Conservation (phyloP, 1,140 invertebrate species). For the Caenorhabditis elegans region WBcel235 BX284604.4:2499001-2499500, state of each 20-base stretch:
- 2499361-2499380: not conserved
- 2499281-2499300: conserved; percentile 28
- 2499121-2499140: no score
- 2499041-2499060: no score
- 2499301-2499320: conserved; percentile 34
- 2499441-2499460: no score
- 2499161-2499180: not conserved
- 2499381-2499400: not conserved
- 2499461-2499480: not conserved
- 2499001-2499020: no score
- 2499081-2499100: no score
- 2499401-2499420: no score
- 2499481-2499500: no score
- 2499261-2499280: conserved; percentile 31
- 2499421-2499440: no score
- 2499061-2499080: no score
- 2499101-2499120: no score
- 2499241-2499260: conserved; percentile 34
- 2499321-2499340: conserved; percentile 26
- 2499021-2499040: no score
- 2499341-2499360: not conserved
- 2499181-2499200: conserved; percentile 37
- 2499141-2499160: no score
- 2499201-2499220: conserved; percentile 35
- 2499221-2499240: conserved; percentile 35